Base-by-base conservation (phyloP, 2,888 invertebrate genomes). In the Andrena hattorfiana region DNA sequence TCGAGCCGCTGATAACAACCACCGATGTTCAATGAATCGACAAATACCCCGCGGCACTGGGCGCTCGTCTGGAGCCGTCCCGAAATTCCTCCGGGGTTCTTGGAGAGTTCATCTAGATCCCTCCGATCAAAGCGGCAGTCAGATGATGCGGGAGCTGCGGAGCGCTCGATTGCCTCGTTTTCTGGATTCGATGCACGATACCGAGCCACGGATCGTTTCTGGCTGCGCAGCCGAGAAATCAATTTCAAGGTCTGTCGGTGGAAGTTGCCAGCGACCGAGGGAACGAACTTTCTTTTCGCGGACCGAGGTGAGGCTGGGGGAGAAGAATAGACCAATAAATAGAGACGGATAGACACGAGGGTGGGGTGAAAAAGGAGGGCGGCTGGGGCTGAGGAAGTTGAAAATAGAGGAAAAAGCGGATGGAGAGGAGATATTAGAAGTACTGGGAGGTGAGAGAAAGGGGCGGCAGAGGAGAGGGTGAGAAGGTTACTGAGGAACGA, bases 161-260 rank as follows among this genome's bases (percentile, higher is more conserved):
- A 66, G 59, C 63, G 63, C 74, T 63, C 69, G 74, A 82, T 84
- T 74, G 75, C 77, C 70, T 82, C 77, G 81, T 84, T 86, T 63
- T 73, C 69, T 20, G 56, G 54, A 78, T 74, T 86, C 71, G 51
- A 80, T 75, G 69, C 71, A 81, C 78, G 84, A 84, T 76, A 69
- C 59, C 67, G 35, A 16, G 59, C 30, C 56, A 59, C 64, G 66
- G 69, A 67, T 80, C 81, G 74, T 83, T 85, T 77, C 74, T 71
- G 81, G 51, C 56, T 59, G 62, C 59, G 69, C 63, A 62, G 51
- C 60, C 62, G 81, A 70, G 83, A 75, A 84, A 87, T 87, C 84
- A 84, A 87, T 87, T 87, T 85, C 72, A 28, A 66, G 77, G 83
- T 81, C 67, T 73, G 78, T 79, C 82, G 62, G 42, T 69, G 64